Evolutionary conservation across 1,140 invertebrate species (phyloP).

Genomic region (Tetramorium simillimum): DNA sequence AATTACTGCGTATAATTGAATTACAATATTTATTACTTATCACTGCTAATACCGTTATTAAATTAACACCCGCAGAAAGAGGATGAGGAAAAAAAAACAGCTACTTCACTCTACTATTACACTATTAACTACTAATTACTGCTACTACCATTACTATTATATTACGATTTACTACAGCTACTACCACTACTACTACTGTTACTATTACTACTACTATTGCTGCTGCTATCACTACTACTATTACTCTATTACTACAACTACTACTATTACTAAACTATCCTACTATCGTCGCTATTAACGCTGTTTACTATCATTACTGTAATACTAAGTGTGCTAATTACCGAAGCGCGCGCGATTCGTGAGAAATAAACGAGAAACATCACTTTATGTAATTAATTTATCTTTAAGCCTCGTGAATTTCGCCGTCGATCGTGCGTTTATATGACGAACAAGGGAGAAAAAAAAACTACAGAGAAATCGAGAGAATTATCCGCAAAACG

Average conservation of each 20-base stretch:
- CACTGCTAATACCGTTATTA: conserved; percentile 68
- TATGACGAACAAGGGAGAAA: background rate
- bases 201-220: conserved; percentile 49
- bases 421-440: conserved; percentile 36
- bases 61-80: conserved; percentile 59
- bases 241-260: conserved; percentile 59
- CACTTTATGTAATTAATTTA: conserved; percentile 35
- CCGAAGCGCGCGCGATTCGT: conserved; percentile 31
- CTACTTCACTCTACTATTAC: conserved; percentile 57
- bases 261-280: conserved; percentile 53
- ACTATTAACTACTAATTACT: conserved; percentile 59
- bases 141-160: conserved; percentile 63
- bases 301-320: conserved; percentile 62
- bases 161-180: conserved; percentile 66
- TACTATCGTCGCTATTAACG: conserved; percentile 59
- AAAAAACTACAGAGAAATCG: background rate
- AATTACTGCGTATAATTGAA: conserved; percentile 70
- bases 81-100: conserved; percentile 31
- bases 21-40: conserved; percentile 62
- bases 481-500: conserved; percentile 7
- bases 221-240: conserved; percentile 63
- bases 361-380: conserved; percentile 3
- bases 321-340: conserved; percentile 60
- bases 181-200: conserved; percentile 53
- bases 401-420: conserved; percentile 23